These are phyloP conservation scores for Euproctis similis DNA, from an alignment of 2,888 invertebrate species.

Conservation along the genomic window DNA sequence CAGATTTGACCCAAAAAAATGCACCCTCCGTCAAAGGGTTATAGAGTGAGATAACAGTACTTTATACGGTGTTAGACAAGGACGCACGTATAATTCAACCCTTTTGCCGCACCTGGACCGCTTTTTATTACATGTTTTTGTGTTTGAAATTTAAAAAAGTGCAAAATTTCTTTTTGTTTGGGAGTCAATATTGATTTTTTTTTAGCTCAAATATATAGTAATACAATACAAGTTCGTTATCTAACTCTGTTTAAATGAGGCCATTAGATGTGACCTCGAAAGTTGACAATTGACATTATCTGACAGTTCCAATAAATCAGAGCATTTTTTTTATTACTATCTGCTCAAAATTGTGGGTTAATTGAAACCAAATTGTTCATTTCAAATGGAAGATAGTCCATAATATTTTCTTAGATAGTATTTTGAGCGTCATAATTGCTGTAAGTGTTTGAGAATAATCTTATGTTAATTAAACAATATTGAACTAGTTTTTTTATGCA, in stretches of 20 bases:
- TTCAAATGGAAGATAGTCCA: too few relatives aligned
- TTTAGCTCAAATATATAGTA: constrained; percentile 37
- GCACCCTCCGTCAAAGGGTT: constrained; percentile 61
- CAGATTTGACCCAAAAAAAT: constrained; percentile 69
- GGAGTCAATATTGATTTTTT: constrained; percentile 72
- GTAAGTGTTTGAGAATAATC: too few relatives aligned
- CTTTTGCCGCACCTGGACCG: constrained; percentile 67
- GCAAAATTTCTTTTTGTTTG: constrained; percentile 62
- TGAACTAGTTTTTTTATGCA: too few relatives aligned
- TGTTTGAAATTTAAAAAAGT: constrained; percentile 62
- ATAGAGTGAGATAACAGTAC: constrained; percentile 37
- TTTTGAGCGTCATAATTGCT: too few relatives aligned
- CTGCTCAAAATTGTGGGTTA: too few relatives aligned
- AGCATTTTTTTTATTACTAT: too few relatives aligned
- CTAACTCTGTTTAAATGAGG: constrained; percentile 48
- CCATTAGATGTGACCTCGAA: constrained; percentile 48
- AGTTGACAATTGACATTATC: constrained; percentile 27
- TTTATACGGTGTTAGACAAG: constrained; percentile 26
- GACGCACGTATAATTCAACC: constrained; percentile 44
- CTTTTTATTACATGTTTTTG: constrained; percentile 42
- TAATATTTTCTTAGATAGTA: too few relatives aligned
- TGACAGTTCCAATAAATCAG: constrained; percentile 3
- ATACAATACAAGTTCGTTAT: constrained; percentile 66
- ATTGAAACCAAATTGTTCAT: too few relatives aligned
- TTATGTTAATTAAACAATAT: too few relatives aligned